Conservation (phyloP, 2,888 invertebrate genomes). For the Galerucella nymphaeae region DNA sequence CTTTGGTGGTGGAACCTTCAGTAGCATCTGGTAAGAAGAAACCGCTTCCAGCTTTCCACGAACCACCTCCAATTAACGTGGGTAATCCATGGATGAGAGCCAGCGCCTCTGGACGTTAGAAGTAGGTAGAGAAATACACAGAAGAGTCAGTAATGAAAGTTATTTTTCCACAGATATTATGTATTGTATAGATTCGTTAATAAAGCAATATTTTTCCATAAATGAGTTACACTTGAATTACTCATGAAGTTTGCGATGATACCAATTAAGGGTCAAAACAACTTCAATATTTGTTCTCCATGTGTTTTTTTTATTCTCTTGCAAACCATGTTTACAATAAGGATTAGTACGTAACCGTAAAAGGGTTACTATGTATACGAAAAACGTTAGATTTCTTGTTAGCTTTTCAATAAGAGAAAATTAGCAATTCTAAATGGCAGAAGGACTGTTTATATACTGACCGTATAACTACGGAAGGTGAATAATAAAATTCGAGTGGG, state of each 20-base stretch:
- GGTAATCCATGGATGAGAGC: conserved; percentile 37
- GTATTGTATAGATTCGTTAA: conserved; percentile 22
- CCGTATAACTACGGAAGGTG: conserved; percentile 24
- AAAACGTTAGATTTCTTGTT: conserved; percentile 26
- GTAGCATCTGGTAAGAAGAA: conserved; percentile 41
- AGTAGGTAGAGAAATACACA: background rate
- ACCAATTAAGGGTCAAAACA: conserved; percentile 2
- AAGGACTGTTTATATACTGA: conserved; percentile 37
- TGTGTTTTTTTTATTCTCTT: conserved; percentile 26
- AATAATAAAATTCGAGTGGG: conserved; percentile 33
- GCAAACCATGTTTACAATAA: conserved; percentile 26
- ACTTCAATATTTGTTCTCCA: conserved; percentile 12
- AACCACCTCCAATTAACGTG: conserved; percentile 28
- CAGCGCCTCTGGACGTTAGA: conserved; percentile 33
- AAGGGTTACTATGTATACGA: conserved; percentile 18
- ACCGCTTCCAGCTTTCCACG: conserved; percentile 21
- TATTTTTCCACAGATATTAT: conserved; percentile 8
- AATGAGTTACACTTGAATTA: background rate
- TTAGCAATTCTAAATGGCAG: conserved; percentile 38
- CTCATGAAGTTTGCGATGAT: background rate
- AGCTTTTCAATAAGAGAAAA: conserved; percentile 26
- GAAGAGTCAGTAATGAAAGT: conserved; percentile 11
- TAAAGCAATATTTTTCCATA: conserved; percentile 6
- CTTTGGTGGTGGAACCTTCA: conserved; percentile 40
- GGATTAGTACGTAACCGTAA: conserved; percentile 17